A percentile compares a stretch with the other conserved stretches of the same genome.
phyloP scores from a whole-genome alignment of 2,888 invertebrate species.

The Cosmorhoe ocellata region DNA sequence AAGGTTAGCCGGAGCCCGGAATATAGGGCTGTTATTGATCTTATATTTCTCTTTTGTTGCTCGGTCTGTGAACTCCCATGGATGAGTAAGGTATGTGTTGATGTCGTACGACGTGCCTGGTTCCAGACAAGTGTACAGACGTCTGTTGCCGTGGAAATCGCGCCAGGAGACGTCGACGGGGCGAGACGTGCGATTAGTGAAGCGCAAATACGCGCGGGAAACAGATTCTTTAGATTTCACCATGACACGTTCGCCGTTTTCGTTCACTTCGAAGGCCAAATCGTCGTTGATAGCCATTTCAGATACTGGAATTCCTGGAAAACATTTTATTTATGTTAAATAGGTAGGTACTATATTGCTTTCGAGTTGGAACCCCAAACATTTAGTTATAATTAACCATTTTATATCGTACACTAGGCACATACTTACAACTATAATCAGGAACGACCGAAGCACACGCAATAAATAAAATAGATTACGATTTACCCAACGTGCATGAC shows the following conservation, averaged over 20 bases:
- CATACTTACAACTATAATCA: slow-evolving; percentile 8
- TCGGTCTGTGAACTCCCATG: slow-evolving; percentile 91
- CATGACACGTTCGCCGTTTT: slow-evolving; percentile 54
- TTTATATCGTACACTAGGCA: too few relatives aligned
- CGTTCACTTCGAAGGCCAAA: slow-evolving; percentile 58
- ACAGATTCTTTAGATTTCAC: slow-evolving; percentile 60
- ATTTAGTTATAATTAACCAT: too few relatives aligned
- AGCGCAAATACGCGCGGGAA: slow-evolving; percentile 56
- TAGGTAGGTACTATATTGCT: too few relatives aligned
- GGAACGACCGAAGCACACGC: not conserved
- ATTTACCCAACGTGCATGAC: too few relatives aligned
- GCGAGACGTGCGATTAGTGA: slow-evolving; percentile 60
- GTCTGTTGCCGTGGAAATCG: slow-evolving; percentile 85
- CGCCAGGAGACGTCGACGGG: slow-evolving; percentile 88
- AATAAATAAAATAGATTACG: not conserved
- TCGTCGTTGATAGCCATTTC: slow-evolving; percentile 45
- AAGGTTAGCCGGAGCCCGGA: slow-evolving; percentile 64
- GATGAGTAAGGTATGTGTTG: slow-evolving; percentile 90
- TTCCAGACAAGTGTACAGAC: slow-evolving; percentile 83
- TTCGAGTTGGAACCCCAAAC: too few relatives aligned
- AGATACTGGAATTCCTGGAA: slow-evolving; percentile 9
- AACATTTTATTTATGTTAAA: too few relatives aligned
- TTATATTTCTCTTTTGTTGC: slow-evolving; percentile 85
- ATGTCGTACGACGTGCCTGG: slow-evolving; percentile 83
- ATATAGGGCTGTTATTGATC: slow-evolving; percentile 77